A percentile compares a stretch with the other conserved stretches of the same genome.
phyloP scores from a whole-genome alignment of 2,888 invertebrate species.

The Ornithoptera alexandrae region DNA sequence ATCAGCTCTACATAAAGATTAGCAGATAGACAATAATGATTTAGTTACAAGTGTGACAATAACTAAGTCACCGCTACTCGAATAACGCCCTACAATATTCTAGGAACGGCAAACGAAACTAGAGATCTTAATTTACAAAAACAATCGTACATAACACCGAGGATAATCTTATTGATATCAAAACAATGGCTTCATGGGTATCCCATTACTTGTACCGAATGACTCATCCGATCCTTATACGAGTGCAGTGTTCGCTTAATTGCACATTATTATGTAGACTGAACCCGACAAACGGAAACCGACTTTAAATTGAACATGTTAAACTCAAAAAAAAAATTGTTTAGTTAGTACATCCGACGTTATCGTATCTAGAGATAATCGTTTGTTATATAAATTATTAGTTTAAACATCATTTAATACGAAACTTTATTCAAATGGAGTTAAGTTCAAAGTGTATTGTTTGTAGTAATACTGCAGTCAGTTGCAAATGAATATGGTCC shows the following conservation, averaged over 20 bases:
- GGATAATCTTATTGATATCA: constrained; percentile 51
- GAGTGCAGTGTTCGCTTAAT: constrained; percentile 54
- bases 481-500: background rate
- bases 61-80: background rate
- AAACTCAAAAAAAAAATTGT: constrained; percentile 23
- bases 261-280: constrained; percentile 45
- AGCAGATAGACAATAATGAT: no score
- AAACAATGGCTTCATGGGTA: constrained; percentile 53
- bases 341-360: constrained; percentile 17
- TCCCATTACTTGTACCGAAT: constrained; percentile 64
- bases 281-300: constrained; percentile 33
- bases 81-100: constrained; percentile 31
- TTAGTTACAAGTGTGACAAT: no score
- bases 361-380: background rate
- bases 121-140: constrained; percentile 51
- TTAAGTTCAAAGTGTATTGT: constrained; percentile 5
- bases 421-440: constrained; percentile 1
- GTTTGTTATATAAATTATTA: constrained; percentile 10
- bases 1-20: no score
- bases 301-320: constrained; percentile 37
- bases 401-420: constrained; percentile 8
- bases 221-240: constrained; percentile 61
- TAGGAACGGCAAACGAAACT: constrained; percentile 31
- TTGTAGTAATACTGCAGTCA: background rate
- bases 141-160: constrained; percentile 36